Conservation (phyloP, 1,140 invertebrate species). For the Hyles vespertilio region DNA sequence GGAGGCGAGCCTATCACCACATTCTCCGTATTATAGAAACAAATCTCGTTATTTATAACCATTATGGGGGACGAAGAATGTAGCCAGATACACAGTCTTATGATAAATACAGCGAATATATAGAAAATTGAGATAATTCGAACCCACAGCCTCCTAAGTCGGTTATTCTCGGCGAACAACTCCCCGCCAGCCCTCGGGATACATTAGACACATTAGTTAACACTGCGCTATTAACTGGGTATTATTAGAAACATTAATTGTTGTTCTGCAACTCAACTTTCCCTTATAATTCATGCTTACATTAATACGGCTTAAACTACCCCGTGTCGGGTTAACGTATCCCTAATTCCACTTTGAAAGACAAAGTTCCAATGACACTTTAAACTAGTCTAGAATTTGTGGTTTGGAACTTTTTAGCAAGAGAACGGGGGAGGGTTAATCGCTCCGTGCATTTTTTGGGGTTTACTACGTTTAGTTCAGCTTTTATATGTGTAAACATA, state of each 20-base stretch:
- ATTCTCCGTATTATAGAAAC: too few species aligned
- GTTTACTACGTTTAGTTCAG: neutral
- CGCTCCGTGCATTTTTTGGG: neutral
- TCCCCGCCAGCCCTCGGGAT: constrained; percentile 23
- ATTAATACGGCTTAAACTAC: constrained; percentile 5
- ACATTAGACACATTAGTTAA: constrained; percentile 45
- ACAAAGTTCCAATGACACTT: constrained; percentile 6
- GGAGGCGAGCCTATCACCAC: too few species aligned
- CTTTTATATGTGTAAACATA: neutral
- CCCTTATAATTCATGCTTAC: constrained; percentile 24
- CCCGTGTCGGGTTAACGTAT: constrained; percentile 3
- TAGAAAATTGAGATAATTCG: too few species aligned
- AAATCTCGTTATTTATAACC: too few species aligned
- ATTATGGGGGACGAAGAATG: too few species aligned
- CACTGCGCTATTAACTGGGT: constrained; percentile 50
- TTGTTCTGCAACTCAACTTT: constrained; percentile 40
- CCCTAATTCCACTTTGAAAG: constrained; percentile 23
- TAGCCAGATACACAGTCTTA: too few species aligned
- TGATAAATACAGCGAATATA: too few species aligned
- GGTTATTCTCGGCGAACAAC: too few species aligned
- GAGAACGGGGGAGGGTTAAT: constrained; percentile 2
- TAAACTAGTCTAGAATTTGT: constrained; percentile 6
- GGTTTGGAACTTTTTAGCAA: constrained; percentile 3
- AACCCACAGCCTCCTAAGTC: too few species aligned
- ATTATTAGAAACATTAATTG: constrained; percentile 41